Evolutionary conservation across 1,140 invertebrate species (phyloP), one percentile per base, ranked within the genome.

Genomic region (Papilio machaon): DNA sequence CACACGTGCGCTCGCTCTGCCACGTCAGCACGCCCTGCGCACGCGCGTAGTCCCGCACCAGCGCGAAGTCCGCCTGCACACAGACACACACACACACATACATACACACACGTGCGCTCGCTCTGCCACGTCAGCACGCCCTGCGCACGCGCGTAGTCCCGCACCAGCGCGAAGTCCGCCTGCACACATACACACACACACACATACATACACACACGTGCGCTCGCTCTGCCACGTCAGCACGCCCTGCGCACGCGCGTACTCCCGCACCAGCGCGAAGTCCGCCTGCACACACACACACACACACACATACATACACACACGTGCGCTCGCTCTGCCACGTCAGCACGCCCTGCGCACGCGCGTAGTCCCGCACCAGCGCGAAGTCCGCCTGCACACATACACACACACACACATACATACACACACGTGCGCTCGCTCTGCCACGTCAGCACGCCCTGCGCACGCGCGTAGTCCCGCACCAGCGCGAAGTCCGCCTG

Each of bases 1-100:
- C n/a, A n/a, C n/a, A n/a, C 82, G 97, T 97, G 83, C 97, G 96
- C 89, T 98, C 97, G 95, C 97, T 98, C 86, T 97, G 97, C 97
- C 98, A 99, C 52, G 98, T 97, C 19, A 99, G 92, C 82, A 98
- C 97, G 83, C 97, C 97, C 54, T 96, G 96, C 80, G 97, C 96
- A 87, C 97, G 95, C 4, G 99, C 99, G 95, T 99, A 98, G 94
- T 99, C 98, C 74, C 98, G 96, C n/a, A 99, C 95, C 38, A 98
- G 96, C 88, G 98, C 97, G 95, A 98, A 99, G 92, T 98, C 97
- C 78, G 96, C 96, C 95, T 96, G 91, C 76, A 79, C 43, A 23
- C 23, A 76, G 2, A 84, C 83, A 54, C 43, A 49, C 23, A n/a
- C n/a, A n/a, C n/a, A n/a, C n/a, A n/a, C n/a, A n/a, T n/a, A n/a